These are phyloP conservation scores for Hippocampus guttulatus DNA, from an alignment of 2,113 vertebrate genomes.

Conservation along the genomic window DNA sequence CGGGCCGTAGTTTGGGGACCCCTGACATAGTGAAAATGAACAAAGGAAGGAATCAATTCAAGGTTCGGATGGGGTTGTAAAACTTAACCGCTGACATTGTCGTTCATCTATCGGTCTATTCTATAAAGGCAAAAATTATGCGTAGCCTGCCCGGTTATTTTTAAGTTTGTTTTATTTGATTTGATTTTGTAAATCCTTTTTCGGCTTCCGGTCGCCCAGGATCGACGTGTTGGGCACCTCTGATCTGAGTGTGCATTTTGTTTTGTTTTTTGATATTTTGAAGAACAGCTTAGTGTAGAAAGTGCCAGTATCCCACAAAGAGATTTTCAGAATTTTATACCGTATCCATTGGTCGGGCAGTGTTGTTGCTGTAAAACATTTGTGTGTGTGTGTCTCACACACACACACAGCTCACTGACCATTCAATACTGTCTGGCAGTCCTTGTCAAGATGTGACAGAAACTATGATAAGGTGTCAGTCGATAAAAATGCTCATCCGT, in stretches of 20 bases:
- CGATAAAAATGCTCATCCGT: constrained; percentile 35
- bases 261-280: neutral
- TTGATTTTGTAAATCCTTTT: neutral
- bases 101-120: neutral
- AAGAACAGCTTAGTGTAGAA: neutral
- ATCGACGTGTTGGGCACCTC: no score
- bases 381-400: neutral
- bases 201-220: no score
- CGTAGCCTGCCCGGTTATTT: neutral
- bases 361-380: neutral
- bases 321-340: neutral
- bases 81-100: neutral
- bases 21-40: neutral
- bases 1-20: no score
- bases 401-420: neutral
- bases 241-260: no score
- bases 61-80: neutral
- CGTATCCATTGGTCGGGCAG: neutral
- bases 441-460: constrained; percentile 44
- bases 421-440: constrained; percentile 20
- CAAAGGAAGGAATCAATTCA: neutral
- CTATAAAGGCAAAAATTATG: neutral
- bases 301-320: neutral
- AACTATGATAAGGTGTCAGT: constrained; percentile 42
- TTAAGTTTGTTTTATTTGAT: neutral